Conservation (phyloP, 2,797 vertebrate species). For the Orestias chungarensis region DNA sequence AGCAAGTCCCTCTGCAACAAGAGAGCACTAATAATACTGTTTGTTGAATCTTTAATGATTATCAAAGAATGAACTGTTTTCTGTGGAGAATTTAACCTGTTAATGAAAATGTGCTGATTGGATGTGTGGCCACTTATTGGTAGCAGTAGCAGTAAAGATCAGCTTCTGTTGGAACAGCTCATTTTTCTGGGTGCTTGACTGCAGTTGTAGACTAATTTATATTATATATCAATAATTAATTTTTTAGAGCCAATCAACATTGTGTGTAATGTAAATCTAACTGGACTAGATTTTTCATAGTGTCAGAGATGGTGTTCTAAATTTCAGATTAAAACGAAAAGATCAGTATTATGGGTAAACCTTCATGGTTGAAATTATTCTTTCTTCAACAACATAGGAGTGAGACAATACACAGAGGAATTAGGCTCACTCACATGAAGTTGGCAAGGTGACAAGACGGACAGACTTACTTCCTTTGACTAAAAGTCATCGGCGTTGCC, state of each 20-base stretch:
- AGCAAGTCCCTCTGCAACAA: neutral
- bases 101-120: neutral
- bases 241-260: no score
- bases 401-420: conserved; percentile 23
- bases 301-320: neutral
- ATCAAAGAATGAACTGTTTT: neutral
- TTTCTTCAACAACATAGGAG: conserved; percentile 28
- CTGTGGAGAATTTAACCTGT: neutral
- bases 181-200: neutral
- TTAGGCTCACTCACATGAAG: conserved; percentile 29
- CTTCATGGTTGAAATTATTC: conserved; percentile 35
- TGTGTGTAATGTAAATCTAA: no score
- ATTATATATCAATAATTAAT: no score
- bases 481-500: conserved; percentile 76
- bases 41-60: neutral
- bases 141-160: neutral
- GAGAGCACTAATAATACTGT: neutral
- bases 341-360: neutral
- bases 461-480: conserved; percentile 86
- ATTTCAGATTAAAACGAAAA: no score
- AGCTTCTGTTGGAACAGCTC: no score
- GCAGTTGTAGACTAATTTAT: neutral
- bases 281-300: neutral
- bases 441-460: conserved; percentile 29
- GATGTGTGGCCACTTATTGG: neutral